Base-by-base conservation (phyloP, 2,888 invertebrate species). In the Phaedon cochleariae region DNA sequence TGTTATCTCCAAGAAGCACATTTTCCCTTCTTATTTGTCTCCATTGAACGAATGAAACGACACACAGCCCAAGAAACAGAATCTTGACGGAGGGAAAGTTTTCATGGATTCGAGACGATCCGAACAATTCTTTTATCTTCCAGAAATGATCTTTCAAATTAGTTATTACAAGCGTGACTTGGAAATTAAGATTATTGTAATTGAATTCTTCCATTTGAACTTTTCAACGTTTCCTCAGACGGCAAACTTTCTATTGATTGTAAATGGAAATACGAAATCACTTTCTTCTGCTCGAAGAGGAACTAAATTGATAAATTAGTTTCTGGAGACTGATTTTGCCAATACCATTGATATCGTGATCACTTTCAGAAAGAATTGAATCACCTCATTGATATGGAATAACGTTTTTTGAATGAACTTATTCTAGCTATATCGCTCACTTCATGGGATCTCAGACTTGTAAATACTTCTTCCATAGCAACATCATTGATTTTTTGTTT, bases 1-100 rank as follows among this genome's bases (percentile, higher is more conserved):
- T 78, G 78, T 78, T 79, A 79, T 79, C 78, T 76, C 73, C 69
- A 70, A 69, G 72, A 65, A 77, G 76, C 78, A 79, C 77, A 74
- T 79, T 77, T 77, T 72, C 74, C 66, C 59, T 73, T 73, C 76
- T 77, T 76, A 78, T 77, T 78, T 77, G 76, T 75, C 75, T 67
- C 74, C 70, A 69, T 70, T 68, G 65, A 70, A 71, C 68, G 69
- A 68, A 69, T 70, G 69, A 73, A 71, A 73, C 73, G 72, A 71
- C 70, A 72, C 66, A 72, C 75, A 74, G 72, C 71, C 65, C 69
- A 18, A 54, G 18, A 45, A 45, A 45, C 21, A 26, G 26, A 57
- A 45, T 57, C 26, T 45, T 17, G 10, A n/a, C n/a, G 15, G 12
- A 4, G 10, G 26, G 15, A 26, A 57, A 57, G 26, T 22, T 57